Percentiles rank a stretch among this genome's conserved stretches.
Conservation (phyloP, 2,113 vertebrate genomes). For the Pelobates fuscus region DNA sequence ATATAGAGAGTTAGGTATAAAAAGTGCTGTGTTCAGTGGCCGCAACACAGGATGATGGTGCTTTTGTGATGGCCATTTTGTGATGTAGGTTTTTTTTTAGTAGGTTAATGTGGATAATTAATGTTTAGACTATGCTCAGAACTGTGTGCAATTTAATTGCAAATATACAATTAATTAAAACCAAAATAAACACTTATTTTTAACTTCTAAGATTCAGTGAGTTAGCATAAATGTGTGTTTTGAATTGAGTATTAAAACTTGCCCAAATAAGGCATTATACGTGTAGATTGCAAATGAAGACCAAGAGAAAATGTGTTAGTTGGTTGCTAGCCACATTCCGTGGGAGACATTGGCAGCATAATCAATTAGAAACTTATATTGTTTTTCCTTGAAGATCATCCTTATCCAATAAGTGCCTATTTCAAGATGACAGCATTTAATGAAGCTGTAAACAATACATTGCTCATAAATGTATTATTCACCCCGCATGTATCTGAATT, state of each 20-base stretch:
- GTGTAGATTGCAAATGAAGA: slow-evolving; percentile 3
- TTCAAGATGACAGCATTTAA: slow-evolving; percentile 9
- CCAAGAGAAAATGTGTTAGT: slow-evolving; percentile 24
- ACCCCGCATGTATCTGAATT: too few species aligned
- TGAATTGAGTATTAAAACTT: slow-evolving; percentile 5
- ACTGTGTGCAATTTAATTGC: neutral
- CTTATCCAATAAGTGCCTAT: slow-evolving; percentile 5
- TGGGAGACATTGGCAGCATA: slow-evolving; percentile 20
- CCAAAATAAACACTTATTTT: slow-evolving; percentile 35
- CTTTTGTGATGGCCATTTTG: too few species aligned
- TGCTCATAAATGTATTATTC: too few species aligned
- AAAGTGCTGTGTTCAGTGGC: too few species aligned
- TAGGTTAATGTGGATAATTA: too few species aligned
- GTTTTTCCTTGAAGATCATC: slow-evolving; percentile 10
- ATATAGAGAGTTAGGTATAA: too few species aligned
- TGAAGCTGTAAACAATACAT: neutral
- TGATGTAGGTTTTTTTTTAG: too few species aligned
- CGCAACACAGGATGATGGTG: too few species aligned
- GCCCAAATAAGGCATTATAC: slow-evolving; percentile 34
- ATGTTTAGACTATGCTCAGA: too few species aligned
- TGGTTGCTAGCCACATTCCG: slow-evolving; percentile 18
- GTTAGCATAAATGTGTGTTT: slow-evolving; percentile 41
- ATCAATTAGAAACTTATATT: slow-evolving; percentile 32
- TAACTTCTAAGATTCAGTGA: slow-evolving; percentile 25
- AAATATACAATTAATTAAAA: slow-evolving; percentile 12